Conservation (phyloP, 2,113 vertebrate species). For the Ceratotherium simum region DNA sequence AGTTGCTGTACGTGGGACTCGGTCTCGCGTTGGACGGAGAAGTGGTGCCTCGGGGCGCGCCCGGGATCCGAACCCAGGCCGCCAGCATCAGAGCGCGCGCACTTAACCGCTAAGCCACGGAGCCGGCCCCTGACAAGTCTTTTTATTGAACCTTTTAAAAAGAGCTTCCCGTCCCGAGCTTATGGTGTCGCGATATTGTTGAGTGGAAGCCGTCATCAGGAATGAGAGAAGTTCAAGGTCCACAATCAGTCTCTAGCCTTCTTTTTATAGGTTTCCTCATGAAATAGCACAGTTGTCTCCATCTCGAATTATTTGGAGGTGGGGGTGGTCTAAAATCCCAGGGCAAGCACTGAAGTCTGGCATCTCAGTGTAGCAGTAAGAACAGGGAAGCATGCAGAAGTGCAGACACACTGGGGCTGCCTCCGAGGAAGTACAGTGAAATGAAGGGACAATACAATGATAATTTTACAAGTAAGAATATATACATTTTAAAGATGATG, state of each 20-base stretch:
- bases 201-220: background rate
- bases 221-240: background rate
- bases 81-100: too few species aligned
- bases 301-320: background rate
- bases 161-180: background rate
- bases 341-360: background rate
- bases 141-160: background rate
- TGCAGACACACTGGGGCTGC: rapidly evolving
- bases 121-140: background rate
- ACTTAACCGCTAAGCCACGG: too few species aligned
- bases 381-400: background rate
- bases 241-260: background rate
- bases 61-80: too few species aligned
- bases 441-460: background rate
- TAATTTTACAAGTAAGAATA: background rate
- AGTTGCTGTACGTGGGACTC: too few species aligned
- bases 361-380: background rate
- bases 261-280: background rate
- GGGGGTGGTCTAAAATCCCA: background rate
- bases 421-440: background rate
- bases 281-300: background rate
- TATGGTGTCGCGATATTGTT: background rate
- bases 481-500: background rate
- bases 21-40: too few species aligned
- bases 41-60: too few species aligned